Conservation (phyloP, 2,888 invertebrate species). For the Conomelus anceps region DNA sequence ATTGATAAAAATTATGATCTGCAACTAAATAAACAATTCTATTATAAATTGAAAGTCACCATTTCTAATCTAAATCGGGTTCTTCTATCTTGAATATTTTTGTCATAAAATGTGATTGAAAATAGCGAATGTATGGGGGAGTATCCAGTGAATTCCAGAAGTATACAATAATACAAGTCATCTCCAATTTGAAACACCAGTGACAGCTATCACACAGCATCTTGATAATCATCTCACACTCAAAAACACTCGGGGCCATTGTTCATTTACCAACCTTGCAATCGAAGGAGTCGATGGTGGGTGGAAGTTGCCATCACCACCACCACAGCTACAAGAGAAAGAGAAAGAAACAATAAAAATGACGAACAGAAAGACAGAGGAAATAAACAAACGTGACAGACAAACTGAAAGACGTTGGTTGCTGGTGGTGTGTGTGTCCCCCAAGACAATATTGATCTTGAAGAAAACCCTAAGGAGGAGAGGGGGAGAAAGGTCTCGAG, state of each 20-base stretch:
- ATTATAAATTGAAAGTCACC: no score
- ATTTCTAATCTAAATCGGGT: no score
- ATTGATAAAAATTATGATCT: no score
- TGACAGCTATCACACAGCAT: background rate
- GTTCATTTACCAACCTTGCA: background rate
- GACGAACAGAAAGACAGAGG: background rate
- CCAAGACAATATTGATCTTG: slow-evolving; percentile 11
- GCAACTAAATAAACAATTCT: no score
- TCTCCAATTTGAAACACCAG: background rate
- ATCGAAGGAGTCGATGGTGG: background rate
- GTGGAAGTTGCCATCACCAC: background rate
- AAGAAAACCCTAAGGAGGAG: background rate
- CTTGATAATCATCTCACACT: background rate
- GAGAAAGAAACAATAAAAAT: background rate
- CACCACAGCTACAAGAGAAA: background rate
- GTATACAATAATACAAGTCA: background rate
- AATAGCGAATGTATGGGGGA: no score
- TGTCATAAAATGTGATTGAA: no score
- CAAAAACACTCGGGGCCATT: background rate
- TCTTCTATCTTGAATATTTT: no score
- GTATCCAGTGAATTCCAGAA: background rate
- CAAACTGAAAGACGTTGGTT: background rate
- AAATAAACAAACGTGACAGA: background rate
- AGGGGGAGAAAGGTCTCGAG: background rate
- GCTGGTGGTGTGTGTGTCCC: background rate